A percentile compares a stretch with the other conserved stretches of the same genome.
phyloP scores from a whole-genome alignment of 2,797 vertebrate species.

The Syndactyla subalaris region DNA sequence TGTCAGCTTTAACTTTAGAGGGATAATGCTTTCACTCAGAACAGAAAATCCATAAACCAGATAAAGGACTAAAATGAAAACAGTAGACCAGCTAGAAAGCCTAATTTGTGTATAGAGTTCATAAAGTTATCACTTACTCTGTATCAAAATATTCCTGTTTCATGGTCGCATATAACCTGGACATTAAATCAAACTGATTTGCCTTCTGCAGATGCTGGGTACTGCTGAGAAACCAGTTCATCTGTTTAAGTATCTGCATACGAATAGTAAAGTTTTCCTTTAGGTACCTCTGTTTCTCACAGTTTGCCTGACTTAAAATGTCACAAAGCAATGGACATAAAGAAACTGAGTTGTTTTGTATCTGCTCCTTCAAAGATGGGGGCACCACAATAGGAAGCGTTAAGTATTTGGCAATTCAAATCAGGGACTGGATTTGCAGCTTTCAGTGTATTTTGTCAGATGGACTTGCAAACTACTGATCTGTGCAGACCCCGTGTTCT shows the following conservation, averaged over 20 bases:
- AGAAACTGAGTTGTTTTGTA: not conserved
- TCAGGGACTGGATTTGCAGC: not conserved
- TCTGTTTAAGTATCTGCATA: not conserved
- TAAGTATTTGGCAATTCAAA: conserved; percentile 33
- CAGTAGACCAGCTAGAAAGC: not conserved
- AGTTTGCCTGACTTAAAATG: not conserved
- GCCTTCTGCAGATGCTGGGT: not conserved
- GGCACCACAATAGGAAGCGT: not conserved
- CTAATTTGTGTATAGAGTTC: not conserved
- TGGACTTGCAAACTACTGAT: conserved; percentile 1
- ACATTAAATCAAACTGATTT: not conserved
- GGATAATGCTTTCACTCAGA: not conserved
- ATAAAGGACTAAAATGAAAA: not conserved
- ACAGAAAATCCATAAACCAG: not conserved
- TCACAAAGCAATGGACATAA: not conserved
- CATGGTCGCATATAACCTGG: not conserved
- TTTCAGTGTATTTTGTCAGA: not conserved
- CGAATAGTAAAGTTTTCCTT: not conserved
- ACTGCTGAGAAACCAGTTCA: not conserved
- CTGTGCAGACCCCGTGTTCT: not conserved
- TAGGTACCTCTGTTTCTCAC: not conserved
- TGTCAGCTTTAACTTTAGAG: not conserved
- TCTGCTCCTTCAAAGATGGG: not conserved
- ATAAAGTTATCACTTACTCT: not conserved
- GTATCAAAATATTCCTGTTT: not conserved